Base-by-base conservation (phyloP, 2,113 vertebrate species). In the Cariama cristata region DNA sequence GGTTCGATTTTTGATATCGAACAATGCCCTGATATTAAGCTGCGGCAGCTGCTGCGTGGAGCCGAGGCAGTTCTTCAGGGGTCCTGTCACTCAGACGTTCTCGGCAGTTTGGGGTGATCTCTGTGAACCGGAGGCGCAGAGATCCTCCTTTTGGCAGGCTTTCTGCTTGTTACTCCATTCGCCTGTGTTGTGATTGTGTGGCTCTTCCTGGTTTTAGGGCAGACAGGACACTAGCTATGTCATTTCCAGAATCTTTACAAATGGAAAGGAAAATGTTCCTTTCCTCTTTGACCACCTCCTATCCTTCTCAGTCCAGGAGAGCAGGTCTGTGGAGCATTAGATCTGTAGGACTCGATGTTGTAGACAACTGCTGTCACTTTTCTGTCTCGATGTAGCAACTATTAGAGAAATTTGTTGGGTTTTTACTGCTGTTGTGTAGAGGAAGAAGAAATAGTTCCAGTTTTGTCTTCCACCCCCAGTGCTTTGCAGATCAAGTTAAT, bases 171-270 rank as follows among this genome's bases (percentile, higher is more conserved):
- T 47, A 11, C 40, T 73, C 49, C 17, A 8, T 68, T 32, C 3
- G 1, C 56, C 69, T 1, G 0, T 42, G 44, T 63, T 1, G 1
- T 47, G 60, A 15, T 24, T 52, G 12, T 6, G 3, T 40, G 21
- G 12, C 27, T 58, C 82, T 28, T 90, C 14, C 33, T 64, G 19
- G 27, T 7, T 38, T 59, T n/a, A 17, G 20, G 30, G 44, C 24
- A 86, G 53, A 18, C 24, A 13, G 24, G 52, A 19, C 47, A 26
- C 13, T 12, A 55, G 30, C 23, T 35, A 3, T 67, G 23, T 18
- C 0, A 0, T 58, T 56, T 73, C 32, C 53, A 71, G 23, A 53
- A 63, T 55, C 28, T 32, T 71, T 49, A 50, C 27, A 45, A 45
- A 60, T 10, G 9, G 28, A 12, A 53, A 86, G 50, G 53, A 45